phyloP scores from a whole-genome alignment of 2,113 vertebrate genomes.

The Acanthochromis polyacanthus region DNA sequence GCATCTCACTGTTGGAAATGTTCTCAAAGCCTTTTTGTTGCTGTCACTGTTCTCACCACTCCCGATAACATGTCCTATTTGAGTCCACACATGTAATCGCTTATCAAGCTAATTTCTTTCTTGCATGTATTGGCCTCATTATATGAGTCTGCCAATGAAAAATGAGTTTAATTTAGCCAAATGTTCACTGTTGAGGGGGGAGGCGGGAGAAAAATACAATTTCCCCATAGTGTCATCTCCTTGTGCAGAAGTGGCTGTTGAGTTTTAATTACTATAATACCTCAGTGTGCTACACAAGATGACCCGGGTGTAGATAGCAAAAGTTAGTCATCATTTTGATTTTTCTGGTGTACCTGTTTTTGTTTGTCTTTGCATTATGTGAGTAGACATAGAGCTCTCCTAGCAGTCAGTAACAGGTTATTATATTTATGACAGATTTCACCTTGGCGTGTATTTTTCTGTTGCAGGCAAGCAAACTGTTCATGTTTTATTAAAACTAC shows the following conservation, averaged over 20 bases:
- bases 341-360: background rate
- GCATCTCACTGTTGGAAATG: slow-evolving; percentile 17
- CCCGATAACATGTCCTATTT: slow-evolving; percentile 46
- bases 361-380: slow-evolving; percentile 27
- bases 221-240: slow-evolving; percentile 82
- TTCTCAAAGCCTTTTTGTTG: slow-evolving; percentile 20
- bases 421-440: slow-evolving; percentile 69
- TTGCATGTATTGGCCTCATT: slow-evolving; percentile 73
- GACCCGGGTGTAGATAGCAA: slow-evolving; percentile 55
- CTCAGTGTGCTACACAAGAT: slow-evolving; percentile 71
- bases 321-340: slow-evolving; percentile 39
- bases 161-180: slow-evolving; percentile 85
- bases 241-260: slow-evolving; percentile 78
- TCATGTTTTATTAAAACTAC: slow-evolving; percentile 81
- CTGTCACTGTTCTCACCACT: slow-evolving; percentile 27
- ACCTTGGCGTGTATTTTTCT: slow-evolving; percentile 73
- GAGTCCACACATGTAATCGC: slow-evolving; percentile 65
- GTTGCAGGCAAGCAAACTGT: slow-evolving; percentile 59
- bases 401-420: slow-evolving; percentile 49
- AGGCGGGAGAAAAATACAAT: slow-evolving; percentile 64
- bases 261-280: slow-evolving; percentile 84
- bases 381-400: slow-evolving; percentile 16
- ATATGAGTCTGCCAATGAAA: slow-evolving; percentile 78
- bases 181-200: slow-evolving; percentile 58
- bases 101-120: slow-evolving; percentile 75